phyloP scores from a whole-genome alignment of 1,140 invertebrate genomes.

The Drosophila watanabei region DNA sequence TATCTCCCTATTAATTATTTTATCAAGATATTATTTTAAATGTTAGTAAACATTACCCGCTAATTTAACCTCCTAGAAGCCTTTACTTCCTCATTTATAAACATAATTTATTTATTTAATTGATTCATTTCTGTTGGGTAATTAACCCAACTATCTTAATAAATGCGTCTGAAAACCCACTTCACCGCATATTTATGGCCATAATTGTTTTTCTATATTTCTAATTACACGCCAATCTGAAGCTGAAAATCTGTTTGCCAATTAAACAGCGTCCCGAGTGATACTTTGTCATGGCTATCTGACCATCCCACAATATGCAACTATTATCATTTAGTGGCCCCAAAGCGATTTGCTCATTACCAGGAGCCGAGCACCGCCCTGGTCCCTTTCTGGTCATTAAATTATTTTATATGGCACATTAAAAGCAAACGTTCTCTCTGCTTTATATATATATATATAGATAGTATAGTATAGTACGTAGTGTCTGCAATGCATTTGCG shows the following conservation, averaged over 20 bases:
- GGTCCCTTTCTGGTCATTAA: conserved; percentile 51
- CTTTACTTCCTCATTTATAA: background rate
- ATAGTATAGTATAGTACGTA: conserved; percentile 11
- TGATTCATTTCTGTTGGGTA: background rate
- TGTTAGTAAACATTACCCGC: background rate
- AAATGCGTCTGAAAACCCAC: background rate
- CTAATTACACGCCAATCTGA: conserved; percentile 6
- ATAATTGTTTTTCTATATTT: conserved; percentile 13
- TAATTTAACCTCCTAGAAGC: too few species aligned
- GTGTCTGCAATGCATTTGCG: conserved; percentile 47
- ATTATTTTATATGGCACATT: conserved; percentile 83
- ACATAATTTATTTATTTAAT: background rate
- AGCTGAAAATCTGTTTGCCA: conserved; percentile 18
- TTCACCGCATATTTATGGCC: background rate
- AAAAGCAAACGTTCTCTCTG: conserved; percentile 54
- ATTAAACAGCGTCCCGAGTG: conserved; percentile 31
- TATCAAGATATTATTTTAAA: too few species aligned
- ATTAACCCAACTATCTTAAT: conserved; percentile 4
- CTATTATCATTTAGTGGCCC: conserved; percentile 64
- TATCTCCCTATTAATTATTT: too few species aligned
- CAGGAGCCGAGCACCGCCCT: conserved; percentile 2
- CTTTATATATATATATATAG: conserved; percentile 3
- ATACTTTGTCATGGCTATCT: conserved; percentile 52
- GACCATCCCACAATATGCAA: conserved; percentile 45
- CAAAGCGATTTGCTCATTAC: conserved; percentile 72